phyloP scores from a whole-genome alignment of 2,113 vertebrate genomes.

The Ageneiosus marmoratus region DNA sequence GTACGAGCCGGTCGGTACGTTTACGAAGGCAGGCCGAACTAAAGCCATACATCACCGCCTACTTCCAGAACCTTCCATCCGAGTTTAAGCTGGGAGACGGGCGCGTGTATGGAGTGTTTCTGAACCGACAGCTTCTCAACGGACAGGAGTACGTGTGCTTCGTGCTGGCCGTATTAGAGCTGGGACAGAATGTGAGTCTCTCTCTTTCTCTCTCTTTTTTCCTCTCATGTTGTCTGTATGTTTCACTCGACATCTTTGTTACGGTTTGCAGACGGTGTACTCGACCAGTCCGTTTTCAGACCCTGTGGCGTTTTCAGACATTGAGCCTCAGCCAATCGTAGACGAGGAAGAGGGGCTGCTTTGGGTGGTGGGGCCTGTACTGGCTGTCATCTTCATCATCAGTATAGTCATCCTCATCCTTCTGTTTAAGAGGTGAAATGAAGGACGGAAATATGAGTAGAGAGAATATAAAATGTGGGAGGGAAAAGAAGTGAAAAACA shows the following conservation, averaged over 20 bases:
- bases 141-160: slow-evolving; percentile 98
- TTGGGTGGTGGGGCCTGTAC: slow-evolving; percentile 97
- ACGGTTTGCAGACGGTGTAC: slow-evolving; percentile 84
- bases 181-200: slow-evolving; percentile 90
- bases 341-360: slow-evolving; percentile 97
- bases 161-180: slow-evolving; percentile 91
- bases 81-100: slow-evolving; percentile 96
- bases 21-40: slow-evolving; percentile 87
- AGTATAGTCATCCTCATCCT: slow-evolving; percentile 99
- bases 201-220: background rate
- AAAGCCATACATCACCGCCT: slow-evolving; percentile 89
- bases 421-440: slow-evolving; percentile 93
- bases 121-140: slow-evolving; percentile 89
- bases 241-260: background rate
- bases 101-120: slow-evolving; percentile 89
- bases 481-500: background rate
- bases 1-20: slow-evolving; percentile 89
- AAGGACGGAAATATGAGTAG: background rate
- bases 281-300: slow-evolving; percentile 96
- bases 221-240: background rate
- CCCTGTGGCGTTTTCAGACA: slow-evolving; percentile 89
- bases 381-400: slow-evolving; percentile 98
- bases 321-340: slow-evolving; percentile 93
- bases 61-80: slow-evolving; percentile 91
- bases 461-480: background rate